Base-by-base conservation (phyloP, 2,888 invertebrate genomes). In the Biston stratarius region DNA sequence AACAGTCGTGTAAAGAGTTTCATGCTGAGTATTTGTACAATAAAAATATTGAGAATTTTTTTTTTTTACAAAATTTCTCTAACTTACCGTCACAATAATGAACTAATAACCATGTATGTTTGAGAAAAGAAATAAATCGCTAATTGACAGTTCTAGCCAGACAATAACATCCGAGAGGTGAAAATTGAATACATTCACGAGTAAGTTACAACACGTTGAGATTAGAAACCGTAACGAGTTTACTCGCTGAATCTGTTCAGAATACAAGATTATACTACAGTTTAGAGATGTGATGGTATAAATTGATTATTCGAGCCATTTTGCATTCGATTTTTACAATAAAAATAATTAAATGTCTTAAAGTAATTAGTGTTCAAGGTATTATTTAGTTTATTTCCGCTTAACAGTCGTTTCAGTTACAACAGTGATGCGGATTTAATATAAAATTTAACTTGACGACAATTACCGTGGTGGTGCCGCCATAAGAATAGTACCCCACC, bases 221-320 rank as follows among this genome's bases (percentile, higher is more conserved):
- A 71, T 79, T 83, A 84, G 85, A 85, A 85, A 85, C 84, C 83
- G 85, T 83, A 78, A 81, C 84, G 77, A 24, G 44, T 64, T 52
- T 57, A 40, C 58, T 62, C 33, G 49, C 58, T 55, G 62, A 62
- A 53, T 51, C 49, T 59, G 59, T 49, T 59, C 51, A 33, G 61
- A 61, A 52, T 61, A 61, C 52, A 48, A 49, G 59, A 59, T 59
- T 59, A 59, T n/a, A n/a, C 36, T 58, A 34, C 6, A 11, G 36
- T 9, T 7, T 59, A 59, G 59, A 49, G 38, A 38, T 59, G 49
- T 8, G n/a, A 15, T 0, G 33, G n/a, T n/a, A n/a, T 42, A 1
- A 12, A 38, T 38, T 15, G 15, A 8, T 0, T 36, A 38, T 47
- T 58, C 38, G 58, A n/a, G n/a, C n/a, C 38, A 45, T 45, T 56